Base-by-base conservation (phyloP, 2,888 invertebrate genomes). In the Agrochola lychnidis region DNA sequence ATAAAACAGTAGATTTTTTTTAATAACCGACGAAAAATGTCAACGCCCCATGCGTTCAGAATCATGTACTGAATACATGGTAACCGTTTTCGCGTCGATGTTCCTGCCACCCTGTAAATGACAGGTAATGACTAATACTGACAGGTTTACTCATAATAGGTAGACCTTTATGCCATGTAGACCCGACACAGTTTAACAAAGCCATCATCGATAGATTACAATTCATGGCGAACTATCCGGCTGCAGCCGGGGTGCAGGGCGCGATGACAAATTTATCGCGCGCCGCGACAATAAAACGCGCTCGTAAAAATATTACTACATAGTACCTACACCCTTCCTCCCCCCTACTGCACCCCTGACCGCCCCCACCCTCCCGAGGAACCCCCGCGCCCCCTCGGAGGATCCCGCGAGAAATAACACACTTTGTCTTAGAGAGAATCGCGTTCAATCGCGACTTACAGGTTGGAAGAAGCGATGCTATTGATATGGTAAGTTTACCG, bases 271-370 rank as follows among this genome's bases (percentile, higher is more conserved):
- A 95, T 95, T 95, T 95, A 96, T 96, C 92, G 94, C 92, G 91
- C 91, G 90, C 92, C 89, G 82, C 84, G 83, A 88, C 94, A 94
- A 95, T 95, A 96, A 95, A 95, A 95, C 92, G 80, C 90, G 91
- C 94, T 95, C 95, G 94, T 96, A 96, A 96, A 95, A 95, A 95
- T 96, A 96, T 95, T 94, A 95, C 93, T 91, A 90, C 92, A 88
- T 88, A 85, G 90, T 87, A 84, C 87, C 77, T 76, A 73, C 73
- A n/a, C 62, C 57, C 64, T 51, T 76, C 82, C 70, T 85, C 82
- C 53, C 36, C 76, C 83, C 69, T 83, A 81, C 81, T 75, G 56
- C 42, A 22, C 14, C 16, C 51, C 42, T 59, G 36, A 5, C 57
- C 6, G 36, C 68, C 10, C 66, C 73, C 86, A 59, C 79, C 70